A percentile compares a stretch with the other conserved stretches of the same genome.
These are phyloP conservation scores for Coranthus polyacanthus DNA, from an alignment of 2,797 vertebrate species.

Conservation along the genomic window DNA sequence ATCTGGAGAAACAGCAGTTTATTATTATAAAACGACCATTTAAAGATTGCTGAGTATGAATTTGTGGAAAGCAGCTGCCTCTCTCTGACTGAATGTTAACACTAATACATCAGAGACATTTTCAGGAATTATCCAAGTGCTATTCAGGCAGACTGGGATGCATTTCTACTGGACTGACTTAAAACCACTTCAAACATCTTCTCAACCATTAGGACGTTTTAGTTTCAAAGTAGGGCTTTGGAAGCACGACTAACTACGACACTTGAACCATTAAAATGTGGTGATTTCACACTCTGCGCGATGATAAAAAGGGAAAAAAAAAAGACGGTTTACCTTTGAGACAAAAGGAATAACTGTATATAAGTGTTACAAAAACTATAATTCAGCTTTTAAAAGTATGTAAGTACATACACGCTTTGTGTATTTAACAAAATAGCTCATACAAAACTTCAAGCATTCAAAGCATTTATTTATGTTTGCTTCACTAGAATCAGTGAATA, in stretches of 20 bases:
- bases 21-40: too few relatives aligned
- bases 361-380: slow-evolving; percentile 74
- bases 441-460: slow-evolving; percentile 85
- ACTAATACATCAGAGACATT: too few relatives aligned
- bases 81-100: too few relatives aligned
- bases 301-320: slow-evolving; percentile 7
- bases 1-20: too few relatives aligned
- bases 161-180: too few relatives aligned
- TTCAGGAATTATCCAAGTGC: too few relatives aligned
- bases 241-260: slow-evolving; percentile 6
- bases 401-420: slow-evolving; percentile 59
- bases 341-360: slow-evolving; percentile 43
- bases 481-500: slow-evolving; percentile 84
- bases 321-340: slow-evolving; percentile 42
- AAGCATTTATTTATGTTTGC: slow-evolving; percentile 80
- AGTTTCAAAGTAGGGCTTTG: background rate
- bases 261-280: too few relatives aligned
- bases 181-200: too few relatives aligned
- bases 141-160: too few relatives aligned
- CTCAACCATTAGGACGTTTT: too few relatives aligned
- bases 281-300: slow-evolving; percentile 10
- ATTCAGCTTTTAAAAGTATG: slow-evolving; percentile 69
- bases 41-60: too few relatives aligned
- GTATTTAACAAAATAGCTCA: slow-evolving; percentile 87
- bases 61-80: too few relatives aligned